Conservation (phyloP, 2,888 invertebrate species). For the Pheosia gnoma region DNA sequence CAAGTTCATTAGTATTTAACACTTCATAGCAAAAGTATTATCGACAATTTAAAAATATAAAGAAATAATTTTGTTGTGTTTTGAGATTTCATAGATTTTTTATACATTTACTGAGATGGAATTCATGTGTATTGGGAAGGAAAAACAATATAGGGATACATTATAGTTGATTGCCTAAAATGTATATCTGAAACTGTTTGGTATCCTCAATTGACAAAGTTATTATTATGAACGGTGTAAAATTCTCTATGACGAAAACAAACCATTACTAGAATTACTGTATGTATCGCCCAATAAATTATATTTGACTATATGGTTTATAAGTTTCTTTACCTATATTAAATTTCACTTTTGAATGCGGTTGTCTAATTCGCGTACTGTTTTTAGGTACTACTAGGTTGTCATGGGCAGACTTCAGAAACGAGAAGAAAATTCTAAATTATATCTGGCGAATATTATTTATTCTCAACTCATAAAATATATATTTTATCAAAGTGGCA, state of each 20-base stretch:
- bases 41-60: neutral
- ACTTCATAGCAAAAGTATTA: neutral
- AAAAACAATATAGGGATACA: conserved; percentile 61
- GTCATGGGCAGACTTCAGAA: conserved; percentile 36
- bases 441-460: too few species aligned
- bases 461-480: neutral
- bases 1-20: neutral
- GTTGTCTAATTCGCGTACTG: conserved; percentile 38
- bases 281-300: conserved; percentile 43
- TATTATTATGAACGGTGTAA: conserved; percentile 41
- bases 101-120: neutral
- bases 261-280: conserved; percentile 48
- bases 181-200: conserved; percentile 50
- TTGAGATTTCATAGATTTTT: neutral
- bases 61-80: neutral
- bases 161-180: conserved; percentile 37
- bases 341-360: conserved; percentile 28
- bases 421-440: conserved; percentile 41
- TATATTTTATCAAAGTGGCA: neutral
- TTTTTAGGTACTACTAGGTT: conserved; percentile 26
- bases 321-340: conserved; percentile 29
- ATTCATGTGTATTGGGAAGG: conserved; percentile 51
- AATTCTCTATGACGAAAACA: conserved; percentile 56
- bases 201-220: conserved; percentile 45
- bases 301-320: conserved; percentile 21